A percentile compares a stretch with the other conserved stretches of the same genome.
Evolutionary conservation across 2,888 invertebrate genomes (phyloP).

Genomic region (Andrena bucephala): DNA sequence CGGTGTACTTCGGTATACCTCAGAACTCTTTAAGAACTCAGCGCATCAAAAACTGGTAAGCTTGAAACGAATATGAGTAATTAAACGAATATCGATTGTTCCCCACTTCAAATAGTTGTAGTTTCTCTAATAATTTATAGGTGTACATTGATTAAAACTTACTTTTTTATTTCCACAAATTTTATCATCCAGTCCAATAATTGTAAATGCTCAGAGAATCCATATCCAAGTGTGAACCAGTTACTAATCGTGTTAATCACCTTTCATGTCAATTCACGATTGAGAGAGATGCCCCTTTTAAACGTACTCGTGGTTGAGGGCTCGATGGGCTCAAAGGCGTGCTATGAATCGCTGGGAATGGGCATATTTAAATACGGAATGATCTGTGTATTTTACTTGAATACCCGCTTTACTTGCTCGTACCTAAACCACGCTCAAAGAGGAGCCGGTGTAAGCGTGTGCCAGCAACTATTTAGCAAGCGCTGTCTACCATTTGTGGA

Average conservation of each 20-base stretch:
- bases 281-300: not conserved
- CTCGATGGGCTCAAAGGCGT: not conserved
- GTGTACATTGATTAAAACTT: too few species aligned
- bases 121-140: too few species aligned
- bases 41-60: too few species aligned
- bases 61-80: too few species aligned
- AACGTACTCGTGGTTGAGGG: not conserved
- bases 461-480: constrained; percentile 43
- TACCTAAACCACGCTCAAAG: constrained; percentile 32
- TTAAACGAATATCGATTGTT: too few species aligned
- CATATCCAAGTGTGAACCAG: not conserved
- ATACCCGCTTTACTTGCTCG: not conserved
- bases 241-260: not conserved
- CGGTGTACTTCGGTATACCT: too few species aligned
- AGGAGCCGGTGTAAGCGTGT: not conserved
- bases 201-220: not conserved
- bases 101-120: too few species aligned
- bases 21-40: too few species aligned
- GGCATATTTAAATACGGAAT: constrained; percentile 23
- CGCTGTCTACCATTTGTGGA: constrained; percentile 47
- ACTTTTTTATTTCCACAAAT: too few species aligned
- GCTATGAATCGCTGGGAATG: constrained; percentile 3
- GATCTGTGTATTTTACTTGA: constrained; percentile 23
- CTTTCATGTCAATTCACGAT: not conserved
- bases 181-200: not conserved